These are phyloP conservation scores for Capromys pilorides DNA, from an alignment of 2,797 vertebrate genomes.

Conservation along the genomic window DNA sequence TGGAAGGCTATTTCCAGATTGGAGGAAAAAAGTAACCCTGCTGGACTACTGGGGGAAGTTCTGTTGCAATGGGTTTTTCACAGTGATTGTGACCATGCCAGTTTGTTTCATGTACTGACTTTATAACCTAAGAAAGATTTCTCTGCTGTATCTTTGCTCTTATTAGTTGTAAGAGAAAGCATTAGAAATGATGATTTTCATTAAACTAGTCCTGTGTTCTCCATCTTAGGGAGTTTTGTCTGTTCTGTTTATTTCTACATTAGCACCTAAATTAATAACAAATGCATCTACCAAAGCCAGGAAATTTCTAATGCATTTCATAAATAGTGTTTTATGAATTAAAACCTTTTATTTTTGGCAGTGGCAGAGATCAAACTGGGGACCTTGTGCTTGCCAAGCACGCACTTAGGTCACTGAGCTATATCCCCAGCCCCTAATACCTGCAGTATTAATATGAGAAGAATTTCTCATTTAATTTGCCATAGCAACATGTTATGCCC, in stretches of 20 bases:
- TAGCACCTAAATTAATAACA: background rate
- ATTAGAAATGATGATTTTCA: conserved; percentile 39
- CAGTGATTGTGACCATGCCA: conserved; percentile 22
- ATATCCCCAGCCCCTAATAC: too few species aligned
- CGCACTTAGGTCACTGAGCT: too few species aligned
- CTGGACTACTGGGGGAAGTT: background rate
- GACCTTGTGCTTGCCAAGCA: too few species aligned
- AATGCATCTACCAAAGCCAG: background rate
- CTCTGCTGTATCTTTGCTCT: background rate
- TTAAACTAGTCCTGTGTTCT: background rate
- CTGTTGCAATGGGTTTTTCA: background rate
- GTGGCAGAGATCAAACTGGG: too few species aligned
- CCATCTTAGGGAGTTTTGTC: background rate
- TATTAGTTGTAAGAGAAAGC: background rate
- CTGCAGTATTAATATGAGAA: background rate
- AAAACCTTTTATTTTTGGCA: background rate
- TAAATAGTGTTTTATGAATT: background rate
- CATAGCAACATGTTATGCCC: background rate
- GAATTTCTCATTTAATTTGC: background rate
- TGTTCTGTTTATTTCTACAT: background rate
- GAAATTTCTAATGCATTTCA: background rate
- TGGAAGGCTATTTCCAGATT: background rate
- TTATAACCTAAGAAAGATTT: conserved; percentile 28
- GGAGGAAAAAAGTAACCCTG: background rate
- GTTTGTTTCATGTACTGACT: conserved; percentile 20